Base-by-base conservation (phyloP, 37 sponge, comb jelly and placozoan species). In the Aplysina aerophoba region DNA sequence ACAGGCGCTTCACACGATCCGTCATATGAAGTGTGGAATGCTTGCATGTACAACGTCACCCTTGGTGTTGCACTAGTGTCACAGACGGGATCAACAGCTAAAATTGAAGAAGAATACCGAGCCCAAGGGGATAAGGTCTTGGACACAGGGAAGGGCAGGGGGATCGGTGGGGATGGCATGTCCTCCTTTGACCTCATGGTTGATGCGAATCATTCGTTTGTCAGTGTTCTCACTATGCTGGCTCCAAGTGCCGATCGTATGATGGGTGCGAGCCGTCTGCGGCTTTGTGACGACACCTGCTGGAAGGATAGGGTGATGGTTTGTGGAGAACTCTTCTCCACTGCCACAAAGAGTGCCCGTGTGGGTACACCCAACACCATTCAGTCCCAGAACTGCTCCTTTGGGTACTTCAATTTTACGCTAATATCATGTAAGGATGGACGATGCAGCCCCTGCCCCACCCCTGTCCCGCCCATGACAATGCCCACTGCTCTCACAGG, bases 371-470 rank as follows among this genome's bases (percentile, higher is more conserved):
- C 83, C 21, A 83, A 83, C 38, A 66, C 80, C 0, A 41, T 83
- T 8, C 89, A 88, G 41, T 74, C 5, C 35, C 73, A 83, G 20
- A 88, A 88, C 64, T 88, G 89, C 57, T 73, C 83, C 12, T 88
- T 88, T 88, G 89, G 89, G n/a, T 88, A 88, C 62, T 83, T 88
- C 59, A 39, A 59, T n/a, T 83, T 88, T 60, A 61, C 56, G 34
- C 78, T 37, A 3, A 1, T 53, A 54, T 36, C 38, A 19, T 75
- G 78, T 24, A 25, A 50, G 17, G 78, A 25, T n/a, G 78, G 78
- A 4, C 2, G 0, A 4, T 75, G 78, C 41, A 6, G 53, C 3
- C 44, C 44, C 37, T 75, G 78, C 40, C 78, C 78, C 22, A 40
- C 41, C 21, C 22, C 78, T 8, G 41, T 44, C 2, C 78, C 78